Evolutionary conservation across 92 coral and sea anemone species (phyloP).

Genomic region (Ricordea florida): DNA sequence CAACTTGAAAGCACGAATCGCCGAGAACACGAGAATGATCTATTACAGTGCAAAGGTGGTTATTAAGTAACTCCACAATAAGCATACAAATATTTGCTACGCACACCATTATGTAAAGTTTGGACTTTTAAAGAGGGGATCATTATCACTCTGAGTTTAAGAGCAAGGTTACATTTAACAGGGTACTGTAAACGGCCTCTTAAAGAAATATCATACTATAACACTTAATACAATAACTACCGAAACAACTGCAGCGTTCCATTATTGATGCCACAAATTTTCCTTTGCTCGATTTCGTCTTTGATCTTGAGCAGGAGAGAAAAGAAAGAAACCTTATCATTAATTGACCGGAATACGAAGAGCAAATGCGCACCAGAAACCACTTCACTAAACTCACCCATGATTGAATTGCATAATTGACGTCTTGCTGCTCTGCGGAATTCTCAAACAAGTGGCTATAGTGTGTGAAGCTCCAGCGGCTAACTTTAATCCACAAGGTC

Average conservation of each 20-base stretch:
- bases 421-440: background rate
- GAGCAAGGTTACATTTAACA: too few species aligned
- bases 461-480: background rate
- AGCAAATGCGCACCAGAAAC: too few species aligned
- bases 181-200: too few species aligned
- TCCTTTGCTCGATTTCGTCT: background rate
- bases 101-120: too few species aligned
- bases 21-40: too few species aligned
- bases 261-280: conserved; percentile 9
- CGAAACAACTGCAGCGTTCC: conserved; percentile 8
- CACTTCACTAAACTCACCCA: background rate
- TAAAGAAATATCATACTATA: too few species aligned
- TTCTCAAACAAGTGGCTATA: background rate
- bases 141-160: too few species aligned
- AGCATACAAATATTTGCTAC: too few species aligned
- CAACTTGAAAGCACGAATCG: background rate
- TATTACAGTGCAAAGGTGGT: too few species aligned
- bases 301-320: background rate
- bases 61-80: too few species aligned
- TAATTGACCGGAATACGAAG: background rate
- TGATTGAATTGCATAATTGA: background rate
- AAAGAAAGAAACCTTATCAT: background rate
- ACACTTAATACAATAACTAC: too few species aligned
- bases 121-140: too few species aligned
- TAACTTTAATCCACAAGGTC: background rate